phyloP scores from a whole-genome alignment of 2,797 vertebrate species.

The Synanceia verrucosa region DNA sequence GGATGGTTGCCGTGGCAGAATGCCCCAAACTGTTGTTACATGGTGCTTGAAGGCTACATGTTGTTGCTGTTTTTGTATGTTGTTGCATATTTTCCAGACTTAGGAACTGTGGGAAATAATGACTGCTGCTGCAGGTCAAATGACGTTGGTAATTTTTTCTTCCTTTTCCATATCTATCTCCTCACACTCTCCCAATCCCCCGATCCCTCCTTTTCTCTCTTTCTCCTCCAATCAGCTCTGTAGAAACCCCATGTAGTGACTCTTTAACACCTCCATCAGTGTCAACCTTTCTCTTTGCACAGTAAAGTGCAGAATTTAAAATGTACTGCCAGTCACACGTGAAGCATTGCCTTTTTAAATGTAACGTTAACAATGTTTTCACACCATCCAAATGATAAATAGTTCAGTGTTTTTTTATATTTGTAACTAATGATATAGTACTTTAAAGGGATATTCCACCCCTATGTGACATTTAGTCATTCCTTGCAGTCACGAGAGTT shows the following conservation, averaged over 20 bases:
- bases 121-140: conserved; percentile 98
- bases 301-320: conserved; percentile 37
- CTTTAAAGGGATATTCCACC: no score
- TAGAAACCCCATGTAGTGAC: conserved; percentile 70
- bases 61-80: conserved; percentile 88
- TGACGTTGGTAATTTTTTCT: conserved; percentile 98
- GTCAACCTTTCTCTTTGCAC: conserved; percentile 54
- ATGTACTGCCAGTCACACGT: conserved; percentile 32
- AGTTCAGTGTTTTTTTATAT: conserved; percentile 16
- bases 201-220: conserved; percentile 50
- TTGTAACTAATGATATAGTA: conserved; percentile 19
- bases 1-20: conserved; percentile 51
- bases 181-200: conserved; percentile 81
- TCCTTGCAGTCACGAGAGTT: no score
- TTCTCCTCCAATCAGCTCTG: conserved; percentile 71
- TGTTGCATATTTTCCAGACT: conserved; percentile 99
- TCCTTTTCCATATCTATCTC: conserved; percentile 96
- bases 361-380: conserved; percentile 23
- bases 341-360: conserved; percentile 15
- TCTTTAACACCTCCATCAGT: conserved; percentile 83
- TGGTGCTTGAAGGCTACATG: conserved; percentile 82
- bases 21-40: conserved; percentile 75
- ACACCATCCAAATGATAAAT: conserved; percentile 22
- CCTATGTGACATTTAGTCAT: no score
- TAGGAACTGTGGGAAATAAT: conserved; percentile 99